Evolutionary conservation across 2,888 invertebrate species (phyloP).

Genomic region (Folsomia manolachei): DNA sequence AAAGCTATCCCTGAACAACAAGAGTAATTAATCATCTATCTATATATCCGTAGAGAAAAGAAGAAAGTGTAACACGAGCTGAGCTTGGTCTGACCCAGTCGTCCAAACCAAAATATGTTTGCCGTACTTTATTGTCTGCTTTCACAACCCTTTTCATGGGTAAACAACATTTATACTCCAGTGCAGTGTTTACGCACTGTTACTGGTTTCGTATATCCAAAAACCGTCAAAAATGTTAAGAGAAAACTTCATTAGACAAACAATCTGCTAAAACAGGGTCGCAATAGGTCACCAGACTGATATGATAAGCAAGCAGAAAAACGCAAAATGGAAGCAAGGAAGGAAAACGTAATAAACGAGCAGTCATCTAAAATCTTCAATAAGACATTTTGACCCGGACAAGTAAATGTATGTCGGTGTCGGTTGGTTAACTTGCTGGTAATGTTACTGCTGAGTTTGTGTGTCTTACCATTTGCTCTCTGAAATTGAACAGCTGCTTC

Average conservation of each 20-base stretch:
- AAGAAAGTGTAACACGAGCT: too few species aligned
- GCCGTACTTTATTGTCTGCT: too few species aligned
- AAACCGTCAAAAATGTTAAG: neutral
- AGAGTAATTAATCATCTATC: neutral
- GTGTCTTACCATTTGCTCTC: conserved; percentile 72
- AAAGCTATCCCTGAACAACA: too few species aligned
- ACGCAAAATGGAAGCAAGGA: neutral
- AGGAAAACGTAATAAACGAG: neutral
- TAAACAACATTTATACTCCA: too few species aligned
- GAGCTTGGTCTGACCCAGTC: too few species aligned
- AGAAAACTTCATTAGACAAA: neutral
- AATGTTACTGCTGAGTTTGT: neutral
- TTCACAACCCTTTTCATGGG: too few species aligned
- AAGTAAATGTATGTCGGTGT: neutral
- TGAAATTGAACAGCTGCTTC: conserved; percentile 86
- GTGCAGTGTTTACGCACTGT: too few species aligned
- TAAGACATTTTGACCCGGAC: neutral
- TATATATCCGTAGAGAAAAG: neutral
- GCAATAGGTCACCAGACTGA: neutral
- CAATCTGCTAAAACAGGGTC: neutral
- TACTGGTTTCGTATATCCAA: too few species aligned
- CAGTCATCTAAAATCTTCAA: conserved; percentile 8
- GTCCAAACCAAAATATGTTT: too few species aligned
- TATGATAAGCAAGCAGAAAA: neutral
- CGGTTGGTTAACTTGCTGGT: neutral